A percentile compares a stretch with the other conserved stretches of the same genome.
phyloP scores from a whole-genome alignment of 2,797 vertebrate genomes.

The Chelonia mydas region DNA sequence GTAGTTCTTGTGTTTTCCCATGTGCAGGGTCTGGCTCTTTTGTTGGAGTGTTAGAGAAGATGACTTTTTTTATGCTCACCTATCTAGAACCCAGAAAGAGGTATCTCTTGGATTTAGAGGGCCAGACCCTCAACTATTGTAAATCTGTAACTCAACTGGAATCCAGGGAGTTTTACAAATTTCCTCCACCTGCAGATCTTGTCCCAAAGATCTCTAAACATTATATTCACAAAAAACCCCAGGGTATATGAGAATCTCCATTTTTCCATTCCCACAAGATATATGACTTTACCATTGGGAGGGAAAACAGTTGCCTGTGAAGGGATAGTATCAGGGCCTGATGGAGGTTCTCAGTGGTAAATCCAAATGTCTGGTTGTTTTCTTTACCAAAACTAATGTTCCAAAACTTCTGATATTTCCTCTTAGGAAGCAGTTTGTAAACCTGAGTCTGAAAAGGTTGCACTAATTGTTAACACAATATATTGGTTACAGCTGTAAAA shows the following conservation, averaged over 20 bases:
- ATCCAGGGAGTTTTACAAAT: background rate
- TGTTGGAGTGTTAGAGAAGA: background rate
- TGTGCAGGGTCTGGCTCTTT: background rate
- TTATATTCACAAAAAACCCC: background rate
- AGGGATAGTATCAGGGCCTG: background rate
- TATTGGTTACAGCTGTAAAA: background rate
- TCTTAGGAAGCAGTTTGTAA: background rate
- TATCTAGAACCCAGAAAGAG: background rate
- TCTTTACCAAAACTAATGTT: background rate
- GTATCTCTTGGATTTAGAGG: background rate
- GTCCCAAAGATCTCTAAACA: background rate
- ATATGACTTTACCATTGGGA: background rate
- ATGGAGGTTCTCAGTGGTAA: background rate
- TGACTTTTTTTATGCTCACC: background rate
- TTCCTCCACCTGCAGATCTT: background rate
- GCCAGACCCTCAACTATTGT: background rate
- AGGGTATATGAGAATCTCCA: background rate
- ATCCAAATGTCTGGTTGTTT: background rate
- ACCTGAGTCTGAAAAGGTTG: background rate
- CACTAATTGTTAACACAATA: background rate
- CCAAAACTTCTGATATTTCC: background rate
- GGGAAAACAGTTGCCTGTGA: background rate
- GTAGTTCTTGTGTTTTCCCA: background rate
- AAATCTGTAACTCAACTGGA: background rate
- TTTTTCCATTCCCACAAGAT: background rate